Evolutionary conservation across 2,113 vertebrate genomes (phyloP).

Genomic region (Eurystomus gularis): DNA sequence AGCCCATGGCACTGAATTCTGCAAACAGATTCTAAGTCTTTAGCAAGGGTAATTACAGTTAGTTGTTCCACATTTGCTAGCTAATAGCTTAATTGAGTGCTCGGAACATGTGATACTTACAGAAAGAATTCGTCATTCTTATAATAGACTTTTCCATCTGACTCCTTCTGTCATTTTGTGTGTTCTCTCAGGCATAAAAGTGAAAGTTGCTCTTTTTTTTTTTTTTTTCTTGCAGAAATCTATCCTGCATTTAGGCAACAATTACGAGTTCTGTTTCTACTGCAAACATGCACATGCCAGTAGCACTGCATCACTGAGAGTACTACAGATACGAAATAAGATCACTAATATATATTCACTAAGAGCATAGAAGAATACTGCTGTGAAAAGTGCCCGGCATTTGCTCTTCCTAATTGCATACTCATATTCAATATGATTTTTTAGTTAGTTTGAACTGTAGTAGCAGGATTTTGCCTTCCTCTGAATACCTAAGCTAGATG

Average conservation of each 20-base stretch:
- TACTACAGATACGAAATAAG: background rate
- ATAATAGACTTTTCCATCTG: background rate
- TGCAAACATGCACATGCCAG: background rate
- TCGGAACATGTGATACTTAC: background rate
- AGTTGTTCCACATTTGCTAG: background rate
- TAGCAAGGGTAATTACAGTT: constrained; percentile 26
- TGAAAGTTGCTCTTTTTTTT: background rate
- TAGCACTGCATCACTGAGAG: background rate
- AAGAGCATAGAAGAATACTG: background rate
- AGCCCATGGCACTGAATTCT: background rate
- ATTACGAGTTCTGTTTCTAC: background rate
- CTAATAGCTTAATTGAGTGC: constrained; percentile 6
- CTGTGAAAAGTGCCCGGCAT: background rate
- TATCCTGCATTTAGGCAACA: background rate
- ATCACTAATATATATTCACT: background rate
- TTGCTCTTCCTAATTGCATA: background rate
- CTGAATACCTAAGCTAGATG: background rate
- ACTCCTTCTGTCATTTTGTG: background rate
- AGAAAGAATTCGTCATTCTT: background rate
- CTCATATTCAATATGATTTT: background rate
- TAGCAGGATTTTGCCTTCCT: background rate
- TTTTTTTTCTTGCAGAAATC: background rate
- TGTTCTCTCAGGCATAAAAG: background rate
- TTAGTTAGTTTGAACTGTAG: background rate
- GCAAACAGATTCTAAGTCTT: background rate